Percentiles rank a stretch among this genome's conserved stretches.
Evolutionary conservation across 2,797 vertebrate genomes (phyloP).

Genomic region (Meriones psammophilus): DNA sequence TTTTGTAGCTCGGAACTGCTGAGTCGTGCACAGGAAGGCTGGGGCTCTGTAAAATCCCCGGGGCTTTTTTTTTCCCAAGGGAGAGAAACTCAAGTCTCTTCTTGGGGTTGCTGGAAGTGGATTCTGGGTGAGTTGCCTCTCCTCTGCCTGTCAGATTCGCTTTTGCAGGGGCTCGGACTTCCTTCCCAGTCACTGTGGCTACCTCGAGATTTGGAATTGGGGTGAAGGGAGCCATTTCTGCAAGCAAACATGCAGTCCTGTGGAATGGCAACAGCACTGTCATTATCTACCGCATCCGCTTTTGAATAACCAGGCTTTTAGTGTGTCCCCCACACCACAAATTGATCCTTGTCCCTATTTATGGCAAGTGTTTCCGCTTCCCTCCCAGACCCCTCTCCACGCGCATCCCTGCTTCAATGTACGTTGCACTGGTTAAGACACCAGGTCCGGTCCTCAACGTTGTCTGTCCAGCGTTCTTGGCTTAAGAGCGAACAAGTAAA

Average conservation of each 20-base stretch:
- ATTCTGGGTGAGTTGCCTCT: constrained; percentile 11
- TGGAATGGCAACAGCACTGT: neutral
- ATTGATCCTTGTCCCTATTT: neutral
- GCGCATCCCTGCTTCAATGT: neutral
- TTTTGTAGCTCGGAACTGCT: neutral
- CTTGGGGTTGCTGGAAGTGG: constrained; percentile 25
- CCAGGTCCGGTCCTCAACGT: neutral
- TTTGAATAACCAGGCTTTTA: constrained; percentile 17
- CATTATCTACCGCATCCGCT: neutral
- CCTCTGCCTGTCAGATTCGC: constrained; percentile 21
- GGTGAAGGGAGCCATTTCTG: neutral
- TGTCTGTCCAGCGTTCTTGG: neutral
- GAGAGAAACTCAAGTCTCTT: neutral
- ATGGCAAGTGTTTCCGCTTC: neutral
- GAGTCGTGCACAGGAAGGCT: neutral
- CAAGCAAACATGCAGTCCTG: neutral
- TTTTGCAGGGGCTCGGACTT: neutral
- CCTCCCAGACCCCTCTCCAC: neutral
- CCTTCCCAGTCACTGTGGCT: neutral
- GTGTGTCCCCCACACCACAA: neutral
- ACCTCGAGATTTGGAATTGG: constrained; percentile 2
- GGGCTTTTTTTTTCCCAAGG: neutral
- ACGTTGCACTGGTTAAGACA: neutral
- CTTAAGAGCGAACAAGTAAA: neutral
- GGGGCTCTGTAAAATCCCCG: neutral